Base-by-base conservation (phyloP, 1,140 invertebrate species). In the Tetramorium parvispinum region DNA sequence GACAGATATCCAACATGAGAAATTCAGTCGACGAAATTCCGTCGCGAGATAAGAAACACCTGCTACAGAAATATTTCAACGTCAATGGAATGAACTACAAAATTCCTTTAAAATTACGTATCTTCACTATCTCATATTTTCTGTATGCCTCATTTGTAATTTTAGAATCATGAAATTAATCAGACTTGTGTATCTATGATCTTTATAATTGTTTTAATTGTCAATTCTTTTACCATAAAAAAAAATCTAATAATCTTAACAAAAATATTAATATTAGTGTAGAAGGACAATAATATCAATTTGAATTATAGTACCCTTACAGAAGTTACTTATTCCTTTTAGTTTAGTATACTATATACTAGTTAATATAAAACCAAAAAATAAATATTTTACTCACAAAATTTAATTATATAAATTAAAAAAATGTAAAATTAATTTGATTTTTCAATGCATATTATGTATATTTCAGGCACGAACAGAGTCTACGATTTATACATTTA, bases 31-130 rank as follows among this genome's bases (percentile, higher is more conserved):
- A 79, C 77, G n/a, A 81, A 70, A 70, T 81, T 81, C 63, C 21
- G 57, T 46, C 40, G 3, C 49, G 65, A 70, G 78, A 81, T 81
- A 81, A 81, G 37, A 21, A 81, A 81, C 78, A 81, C 16, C 65
- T 81, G 65, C 78, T 40, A 65, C 78, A 46, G 21, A 81, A 81
- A 81, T 81, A 70, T 70, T 57, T 70, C 37, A 70, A 55, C 37
- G 24, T 3, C 21, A 55, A 57, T 57, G 78, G 21, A 43, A 21
- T 21, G 49, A 81, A 63, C n/a, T 21, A 32, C 2, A 51, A 81
- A 49, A 81, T 81, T 70, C 65, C 51, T 81, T 46, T 40, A n/a
- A 81, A 70, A 81, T 70, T 81, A 81, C 51, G 49, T 81, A 55
- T 43, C 10, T 68, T 55, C n/a, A 63, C n/a, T 53, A 51, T 79